phyloP scores from a whole-genome alignment of 2,888 invertebrate genomes.

The Aleiodes leptofemur region DNA sequence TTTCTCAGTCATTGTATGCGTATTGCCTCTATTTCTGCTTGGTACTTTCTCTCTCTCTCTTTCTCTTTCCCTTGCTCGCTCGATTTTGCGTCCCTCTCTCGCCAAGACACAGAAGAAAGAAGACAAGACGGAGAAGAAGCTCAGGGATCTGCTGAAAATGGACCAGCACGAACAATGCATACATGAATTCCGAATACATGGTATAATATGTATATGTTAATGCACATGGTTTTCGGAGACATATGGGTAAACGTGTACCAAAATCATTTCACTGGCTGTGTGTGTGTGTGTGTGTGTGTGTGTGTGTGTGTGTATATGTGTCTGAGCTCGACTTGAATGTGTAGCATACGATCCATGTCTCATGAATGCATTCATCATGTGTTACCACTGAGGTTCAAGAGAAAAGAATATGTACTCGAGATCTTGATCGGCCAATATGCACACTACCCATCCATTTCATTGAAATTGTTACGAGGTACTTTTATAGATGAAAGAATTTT shows the following conservation, averaged over 20 bases:
- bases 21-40: slow-evolving; percentile 11
- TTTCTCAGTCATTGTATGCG: slow-evolving; percentile 19
- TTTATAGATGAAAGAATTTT: neutral
- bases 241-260: slow-evolving; percentile 27
- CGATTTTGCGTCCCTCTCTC: slow-evolving; percentile 3
- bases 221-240: slow-evolving; percentile 2
- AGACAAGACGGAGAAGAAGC: neutral
- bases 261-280: slow-evolving; percentile 29
- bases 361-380: slow-evolving; percentile 47
- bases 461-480: slow-evolving; percentile 10
- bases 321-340: neutral
- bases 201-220: slow-evolving; percentile 27
- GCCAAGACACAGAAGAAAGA: neutral
- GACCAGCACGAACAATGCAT: slow-evolving; percentile 43
- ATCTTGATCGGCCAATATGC: slow-evolving; percentile 39
- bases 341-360: slow-evolving; percentile 36
- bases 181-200: slow-evolving; percentile 43
- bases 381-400: neutral
- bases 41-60: neutral
- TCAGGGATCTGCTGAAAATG: slow-evolving; percentile 28
- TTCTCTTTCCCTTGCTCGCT: neutral
- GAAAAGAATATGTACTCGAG: slow-evolving; percentile 15
- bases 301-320: neutral
- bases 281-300: slow-evolving; percentile 15
- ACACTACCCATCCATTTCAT: slow-evolving; percentile 11